Conservation (phyloP, 2,888 invertebrate species). For the Cephus pulcher region DNA sequence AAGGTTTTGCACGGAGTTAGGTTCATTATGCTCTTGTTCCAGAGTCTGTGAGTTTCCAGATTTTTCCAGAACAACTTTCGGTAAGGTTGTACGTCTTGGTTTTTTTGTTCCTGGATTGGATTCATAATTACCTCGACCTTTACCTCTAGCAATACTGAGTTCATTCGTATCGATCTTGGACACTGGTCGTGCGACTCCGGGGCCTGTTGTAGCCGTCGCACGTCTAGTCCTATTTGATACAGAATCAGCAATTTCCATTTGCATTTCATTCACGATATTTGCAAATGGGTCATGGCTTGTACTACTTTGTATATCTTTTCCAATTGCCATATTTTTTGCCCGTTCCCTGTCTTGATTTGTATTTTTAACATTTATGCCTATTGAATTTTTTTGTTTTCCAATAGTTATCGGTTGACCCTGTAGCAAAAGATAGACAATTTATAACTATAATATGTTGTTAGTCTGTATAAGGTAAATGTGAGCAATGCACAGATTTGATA, state of each 20-base stretch:
- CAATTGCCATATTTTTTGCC: not conserved
- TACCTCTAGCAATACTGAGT: slow-evolving; percentile 7
- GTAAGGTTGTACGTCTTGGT: slow-evolving; percentile 6
- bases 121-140: slow-evolving; percentile 7
- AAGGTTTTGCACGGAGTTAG: slow-evolving; percentile 17
- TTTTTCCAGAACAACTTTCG: not conserved
- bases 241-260: slow-evolving; percentile 30
- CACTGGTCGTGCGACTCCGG: not conserved
- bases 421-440: not conserved
- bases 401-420: not conserved
- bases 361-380: slow-evolving; percentile 13
- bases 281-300: slow-evolving; percentile 28
- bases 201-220: slow-evolving; percentile 6
- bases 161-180: not conserved
- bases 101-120: slow-evolving; percentile 16
- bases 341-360: slow-evolving; percentile 14
- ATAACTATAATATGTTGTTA: not conserved
- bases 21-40: slow-evolving; percentile 7
- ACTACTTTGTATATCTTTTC: slow-evolving; percentile 4
- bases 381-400: slow-evolving; percentile 14
- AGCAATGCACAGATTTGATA: not conserved
- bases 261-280: slow-evolving; percentile 29
- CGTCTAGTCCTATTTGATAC: slow-evolving; percentile 11
- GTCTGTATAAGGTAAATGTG: not conserved
- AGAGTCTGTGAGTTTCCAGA: not conserved